Percentiles rank a stretch among this genome's conserved stretches.
These are phyloP conservation scores for Hyperoodon ampullatus DNA, from an alignment of 2,113 vertebrate genomes.

Conservation along the genomic window DNA sequence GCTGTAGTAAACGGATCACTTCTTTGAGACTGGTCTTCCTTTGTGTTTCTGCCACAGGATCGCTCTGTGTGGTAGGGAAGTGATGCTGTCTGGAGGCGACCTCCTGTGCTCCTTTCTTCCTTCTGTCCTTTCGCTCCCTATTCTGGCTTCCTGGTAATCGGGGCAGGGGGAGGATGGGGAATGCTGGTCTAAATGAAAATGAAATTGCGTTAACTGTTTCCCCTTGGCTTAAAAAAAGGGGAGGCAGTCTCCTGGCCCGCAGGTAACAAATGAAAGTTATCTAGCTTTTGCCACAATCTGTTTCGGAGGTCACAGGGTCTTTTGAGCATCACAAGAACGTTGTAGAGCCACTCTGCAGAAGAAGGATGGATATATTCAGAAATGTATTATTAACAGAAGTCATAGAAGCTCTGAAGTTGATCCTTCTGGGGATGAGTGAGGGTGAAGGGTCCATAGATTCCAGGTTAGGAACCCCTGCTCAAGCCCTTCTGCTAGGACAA, in stretches of 20 bases:
- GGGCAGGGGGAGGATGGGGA: background rate
- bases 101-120: slow-evolving; percentile 44
- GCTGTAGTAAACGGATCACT: background rate
- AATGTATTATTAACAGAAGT: background rate
- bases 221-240: background rate
- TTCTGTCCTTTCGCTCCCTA: slow-evolving; percentile 59
- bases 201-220: slow-evolving; percentile 17
- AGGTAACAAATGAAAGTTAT: background rate
- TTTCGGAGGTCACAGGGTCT: background rate
- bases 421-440: background rate
- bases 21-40: slow-evolving; percentile 58
- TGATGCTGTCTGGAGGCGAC: slow-evolving; percentile 62
- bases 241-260: background rate
- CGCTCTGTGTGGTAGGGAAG: slow-evolving; percentile 50
- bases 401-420: background rate
- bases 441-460: background rate
- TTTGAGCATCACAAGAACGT: slow-evolving; percentile 10
- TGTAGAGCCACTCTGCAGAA: background rate
- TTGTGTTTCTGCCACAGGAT: slow-evolving; percentile 66
- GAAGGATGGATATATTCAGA: background rate
- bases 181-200: slow-evolving; percentile 25
- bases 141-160: slow-evolving; percentile 72
- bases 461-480: background rate
- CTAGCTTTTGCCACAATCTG: slow-evolving; percentile 15
- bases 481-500: background rate